A percentile compares a stretch with the other conserved stretches of the same genome.
Conservation (phyloP, 1,140 invertebrate species). For the Zaprionus kolodkinae region DNA sequence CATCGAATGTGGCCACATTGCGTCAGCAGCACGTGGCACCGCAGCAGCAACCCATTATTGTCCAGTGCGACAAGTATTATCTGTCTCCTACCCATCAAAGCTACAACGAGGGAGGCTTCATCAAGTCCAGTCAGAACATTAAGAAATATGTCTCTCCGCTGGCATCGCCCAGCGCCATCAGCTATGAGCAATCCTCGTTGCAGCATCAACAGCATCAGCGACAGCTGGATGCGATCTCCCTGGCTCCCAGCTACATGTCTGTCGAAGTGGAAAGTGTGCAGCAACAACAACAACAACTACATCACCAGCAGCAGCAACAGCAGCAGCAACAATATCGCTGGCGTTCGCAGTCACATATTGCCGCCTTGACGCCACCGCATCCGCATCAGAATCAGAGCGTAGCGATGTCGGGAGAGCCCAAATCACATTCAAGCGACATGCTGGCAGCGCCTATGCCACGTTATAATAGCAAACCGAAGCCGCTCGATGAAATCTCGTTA, state of each 20-base stretch:
- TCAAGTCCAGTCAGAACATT: conserved; percentile 81
- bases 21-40: conserved; percentile 72
- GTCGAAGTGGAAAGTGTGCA: conserved; percentile 66
- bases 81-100: conserved; percentile 79
- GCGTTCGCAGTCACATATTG: conserved; percentile 76
- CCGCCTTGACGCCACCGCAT: conserved; percentile 62
- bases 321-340: conserved; percentile 63
- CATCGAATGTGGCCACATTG: conserved; percentile 78
- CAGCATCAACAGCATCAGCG: conserved; percentile 61
- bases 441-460: conserved; percentile 60
- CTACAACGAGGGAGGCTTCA: conserved; percentile 78
- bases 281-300: conserved; percentile 49
- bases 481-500: conserved; percentile 73
- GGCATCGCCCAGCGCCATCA: conserved; percentile 63
- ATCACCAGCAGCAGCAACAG: conserved; percentile 42
- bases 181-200: conserved; percentile 58
- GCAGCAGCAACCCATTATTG: conserved; percentile 75
- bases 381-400: conserved; percentile 51
- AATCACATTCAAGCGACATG: conserved; percentile 80
- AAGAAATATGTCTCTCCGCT: conserved; percentile 78
- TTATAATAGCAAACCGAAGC: conserved; percentile 44
- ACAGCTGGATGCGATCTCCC: conserved; percentile 73
- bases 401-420: conserved; percentile 43
- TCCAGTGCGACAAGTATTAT: conserved; percentile 82
- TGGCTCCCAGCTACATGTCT: conserved; percentile 76